Base-by-base conservation (phyloP, 2,888 invertebrate species). In the Drosophila prostipennis region DNA sequence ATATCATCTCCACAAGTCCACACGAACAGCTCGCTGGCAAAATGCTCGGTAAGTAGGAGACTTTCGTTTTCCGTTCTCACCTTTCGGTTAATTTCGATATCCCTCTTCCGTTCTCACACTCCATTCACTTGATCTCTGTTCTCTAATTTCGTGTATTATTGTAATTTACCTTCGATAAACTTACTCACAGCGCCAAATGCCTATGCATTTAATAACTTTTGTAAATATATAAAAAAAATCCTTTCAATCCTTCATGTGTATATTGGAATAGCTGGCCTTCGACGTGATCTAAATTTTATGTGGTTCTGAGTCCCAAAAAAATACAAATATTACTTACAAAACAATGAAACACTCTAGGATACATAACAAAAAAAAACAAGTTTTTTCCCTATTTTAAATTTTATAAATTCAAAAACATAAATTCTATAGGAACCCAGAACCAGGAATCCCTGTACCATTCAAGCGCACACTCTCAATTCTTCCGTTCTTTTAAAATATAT, bases 21-120 rank as follows among this genome's bases (percentile, higher is more conserved):
- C 78, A 68, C 48, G 69, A 42, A 40, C 54, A 59, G 48, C 58
- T 43, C 72, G 55, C 64, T 67, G 76, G 74, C 76, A 54, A 64
- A 73, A 48, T 40, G n/a, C 37, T 70, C 48, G 83, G 87, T 87
- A 84, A 88, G 87, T 86, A 63, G 48, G 53, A 68, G 42, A 51
- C 39, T 42, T 63, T 53, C 23, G 29, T 23, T 74, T 72, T 80
- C 32, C 52, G 64, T 78, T 70, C 69, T 49, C 49, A 57, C 51
- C 43, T 48, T 67, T 43, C 36, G 19, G 55, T 60, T 64, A 26
- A 26, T 63, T 74, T 58, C 42, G 69, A 45, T 32, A 45, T 39
- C 54, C 58, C 45, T 68, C 55, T 68, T 65, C 26, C 68, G 65
- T 65, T 65, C 65, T 68, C 68, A 53, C 67, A 68, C 39, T 48